A percentile compares a stretch with the other conserved stretches of the same genome.
These are phyloP conservation scores for Doryteuthis pealeii DNA, from an alignment of 1,140 invertebrate species.

Conservation along the genomic window DNA sequence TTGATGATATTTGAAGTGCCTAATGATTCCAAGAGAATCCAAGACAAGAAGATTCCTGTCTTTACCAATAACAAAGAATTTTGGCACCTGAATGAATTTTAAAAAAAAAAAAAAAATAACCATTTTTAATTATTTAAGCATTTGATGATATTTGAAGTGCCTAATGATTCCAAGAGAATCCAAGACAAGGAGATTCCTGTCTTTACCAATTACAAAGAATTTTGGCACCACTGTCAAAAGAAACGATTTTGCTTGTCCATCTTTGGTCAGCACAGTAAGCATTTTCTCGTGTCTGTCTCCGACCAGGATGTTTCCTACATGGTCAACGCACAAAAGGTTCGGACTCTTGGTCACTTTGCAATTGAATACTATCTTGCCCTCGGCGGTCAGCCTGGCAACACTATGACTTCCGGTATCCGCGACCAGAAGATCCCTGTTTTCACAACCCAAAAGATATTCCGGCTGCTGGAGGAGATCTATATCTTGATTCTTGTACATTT, in stretches of 20 bases:
- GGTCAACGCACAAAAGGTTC: constrained; percentile 41
- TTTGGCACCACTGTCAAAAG: constrained; percentile 41
- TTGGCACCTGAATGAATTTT: too few species aligned
- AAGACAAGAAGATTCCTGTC: too few species aligned
- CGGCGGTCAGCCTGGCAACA: constrained; percentile 36
- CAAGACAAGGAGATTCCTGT: too few species aligned
- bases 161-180: too few species aligned
- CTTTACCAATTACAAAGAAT: constrained; percentile 38
- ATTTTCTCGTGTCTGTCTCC: constrained; percentile 46
- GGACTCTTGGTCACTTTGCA: constrained; percentile 50
- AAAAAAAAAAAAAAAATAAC: constrained; percentile 37
- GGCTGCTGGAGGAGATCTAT: constrained; percentile 45
- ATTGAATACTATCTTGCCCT: constrained; percentile 43
- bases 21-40: too few species aligned
- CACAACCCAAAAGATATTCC: constrained; percentile 36
- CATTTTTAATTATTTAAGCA: constrained; percentile 43
- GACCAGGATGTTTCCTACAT: constrained; percentile 43
- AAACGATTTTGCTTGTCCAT: constrained; percentile 43
- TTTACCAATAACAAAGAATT: too few species aligned
- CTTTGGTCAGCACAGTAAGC: constrained; percentile 41
- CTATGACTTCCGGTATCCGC: constrained; percentile 44
- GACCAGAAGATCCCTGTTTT: constrained; percentile 37
- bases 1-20: too few species aligned
- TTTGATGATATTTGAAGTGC: too few species aligned
- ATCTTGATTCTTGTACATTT: constrained; percentile 35